Percentiles rank a stretch among this genome's conserved stretches.
Conservation (phyloP, 1,140 invertebrate species). For the Solenopsis fugax region DNA sequence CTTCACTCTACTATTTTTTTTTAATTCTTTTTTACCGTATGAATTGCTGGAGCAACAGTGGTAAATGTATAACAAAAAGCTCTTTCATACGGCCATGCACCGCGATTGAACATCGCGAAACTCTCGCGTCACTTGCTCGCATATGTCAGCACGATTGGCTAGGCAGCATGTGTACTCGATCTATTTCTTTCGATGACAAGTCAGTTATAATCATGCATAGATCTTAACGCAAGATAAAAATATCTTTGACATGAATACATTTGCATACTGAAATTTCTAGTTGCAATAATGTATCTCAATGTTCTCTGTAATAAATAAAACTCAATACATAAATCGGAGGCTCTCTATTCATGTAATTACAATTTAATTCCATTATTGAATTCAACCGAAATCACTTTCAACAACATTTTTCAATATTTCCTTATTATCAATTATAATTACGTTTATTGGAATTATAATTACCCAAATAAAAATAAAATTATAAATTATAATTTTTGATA, state of each 20-base stretch:
- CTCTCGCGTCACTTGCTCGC: slow-evolving; percentile 35
- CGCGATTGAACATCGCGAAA: slow-evolving; percentile 29
- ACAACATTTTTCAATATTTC: slow-evolving; percentile 2
- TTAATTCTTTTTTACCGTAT: slow-evolving; percentile 2
- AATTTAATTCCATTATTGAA: slow-evolving; percentile 6
- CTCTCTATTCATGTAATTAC: neutral
- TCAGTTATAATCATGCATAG: neutral
- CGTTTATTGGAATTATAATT: neutral
- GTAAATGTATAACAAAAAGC: slow-evolving; percentile 54
- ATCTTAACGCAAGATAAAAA: slow-evolving; percentile 9
- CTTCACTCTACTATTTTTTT: neutral
- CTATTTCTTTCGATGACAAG: neutral
- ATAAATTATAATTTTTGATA: neutral
- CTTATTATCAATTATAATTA: slow-evolving; percentile 14
- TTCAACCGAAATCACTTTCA: neutral
- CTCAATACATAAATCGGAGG: neutral
- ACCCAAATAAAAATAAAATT: slow-evolving; percentile 19
- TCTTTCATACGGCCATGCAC: slow-evolving; percentile 30
- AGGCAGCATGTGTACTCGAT: neutral
- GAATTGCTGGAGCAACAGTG: slow-evolving; percentile 24
- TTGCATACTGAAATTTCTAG: neutral
- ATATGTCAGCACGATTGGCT: neutral
- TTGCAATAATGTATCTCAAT: neutral
- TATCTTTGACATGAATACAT: slow-evolving; percentile 7
- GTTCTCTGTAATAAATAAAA: neutral